Conservation (phyloP, 2,113 vertebrate species). For the Hemiprocne comata region DNA sequence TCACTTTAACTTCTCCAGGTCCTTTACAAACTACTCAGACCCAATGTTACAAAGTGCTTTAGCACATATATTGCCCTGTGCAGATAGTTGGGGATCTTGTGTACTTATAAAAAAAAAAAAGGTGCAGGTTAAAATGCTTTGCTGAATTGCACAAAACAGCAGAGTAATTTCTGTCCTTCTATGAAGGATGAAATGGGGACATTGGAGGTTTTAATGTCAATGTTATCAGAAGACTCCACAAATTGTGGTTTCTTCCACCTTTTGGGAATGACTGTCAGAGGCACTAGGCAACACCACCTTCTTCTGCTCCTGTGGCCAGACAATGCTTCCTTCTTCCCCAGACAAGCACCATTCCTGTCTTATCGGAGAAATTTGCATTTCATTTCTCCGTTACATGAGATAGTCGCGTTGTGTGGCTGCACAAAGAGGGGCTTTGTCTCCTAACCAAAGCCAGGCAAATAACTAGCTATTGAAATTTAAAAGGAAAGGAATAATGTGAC, state of each 20-base stretch:
- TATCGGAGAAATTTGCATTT: constrained; percentile 26
- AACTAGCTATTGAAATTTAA: constrained; percentile 25
- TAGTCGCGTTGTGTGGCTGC: background rate
- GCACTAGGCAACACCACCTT: background rate
- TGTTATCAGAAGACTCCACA: background rate
- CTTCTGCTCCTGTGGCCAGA: background rate
- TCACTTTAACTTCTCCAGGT: background rate
- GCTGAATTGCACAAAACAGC: background rate
- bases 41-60: background rate
- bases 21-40: background rate
- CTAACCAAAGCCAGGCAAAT: constrained; percentile 32
- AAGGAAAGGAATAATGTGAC: constrained; percentile 5
- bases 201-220: background rate
- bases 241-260: background rate
- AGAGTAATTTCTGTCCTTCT: background rate
- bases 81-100: background rate
- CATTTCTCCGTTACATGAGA: constrained; percentile 17
- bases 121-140: background rate
- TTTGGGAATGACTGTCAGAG: background rate
- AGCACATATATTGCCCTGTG: background rate
- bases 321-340: constrained; percentile 22
- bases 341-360: background rate
- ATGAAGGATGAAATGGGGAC: background rate
- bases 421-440: constrained; percentile 53
- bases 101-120: background rate